Percentiles rank a stretch among this genome's conserved stretches.
phyloP scores from a whole-genome alignment of 2,888 invertebrate species.

The Mactromeris polynyma region DNA sequence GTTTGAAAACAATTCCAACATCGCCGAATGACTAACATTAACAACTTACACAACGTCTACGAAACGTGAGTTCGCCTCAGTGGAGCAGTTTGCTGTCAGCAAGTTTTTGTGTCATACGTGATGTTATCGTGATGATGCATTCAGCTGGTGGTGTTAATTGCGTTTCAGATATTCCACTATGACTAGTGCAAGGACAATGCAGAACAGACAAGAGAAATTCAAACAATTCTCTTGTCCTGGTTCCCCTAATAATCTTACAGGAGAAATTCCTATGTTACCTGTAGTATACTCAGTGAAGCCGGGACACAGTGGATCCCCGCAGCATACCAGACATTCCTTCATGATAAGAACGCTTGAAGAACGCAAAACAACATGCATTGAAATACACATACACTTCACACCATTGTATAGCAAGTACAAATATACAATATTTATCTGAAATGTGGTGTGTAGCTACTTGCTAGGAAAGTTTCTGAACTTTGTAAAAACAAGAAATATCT shows the following conservation, averaged over 20 bases:
- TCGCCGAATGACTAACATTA: too few relatives aligned
- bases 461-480: too few relatives aligned
- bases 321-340: background rate
- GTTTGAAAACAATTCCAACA: too few relatives aligned
- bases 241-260: background rate
- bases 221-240: background rate
- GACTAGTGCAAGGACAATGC: background rate
- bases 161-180: background rate
- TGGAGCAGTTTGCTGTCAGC: too few relatives aligned
- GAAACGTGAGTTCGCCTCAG: too few relatives aligned
- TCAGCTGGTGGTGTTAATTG: background rate
- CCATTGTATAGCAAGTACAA: conserved; percentile 2
- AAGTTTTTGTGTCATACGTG: too few relatives aligned
- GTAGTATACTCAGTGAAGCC: background rate
- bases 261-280: background rate
- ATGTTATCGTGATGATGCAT: too few relatives aligned
- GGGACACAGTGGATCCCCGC: background rate
- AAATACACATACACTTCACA: conserved; percentile 13
- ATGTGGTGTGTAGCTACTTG: too few relatives aligned
- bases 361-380: conserved; percentile 7
- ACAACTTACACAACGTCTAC: too few relatives aligned
- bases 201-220: background rate
- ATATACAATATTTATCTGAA: too few relatives aligned
- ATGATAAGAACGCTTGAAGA: conserved; percentile 15
- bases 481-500: too few relatives aligned